Base-by-base conservation (phyloP, 2,888 invertebrate species). In the Suillia variegata region DNA sequence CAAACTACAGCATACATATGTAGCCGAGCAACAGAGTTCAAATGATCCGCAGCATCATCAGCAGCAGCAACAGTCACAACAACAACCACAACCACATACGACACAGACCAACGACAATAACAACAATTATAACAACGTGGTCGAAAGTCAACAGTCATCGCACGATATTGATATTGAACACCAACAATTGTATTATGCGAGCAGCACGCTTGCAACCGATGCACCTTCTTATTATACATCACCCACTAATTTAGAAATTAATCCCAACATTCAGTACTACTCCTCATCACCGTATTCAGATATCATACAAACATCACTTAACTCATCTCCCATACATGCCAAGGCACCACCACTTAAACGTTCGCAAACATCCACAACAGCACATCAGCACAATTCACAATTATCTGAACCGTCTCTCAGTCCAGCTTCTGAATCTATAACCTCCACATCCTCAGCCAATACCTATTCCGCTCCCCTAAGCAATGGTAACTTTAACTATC, bases 401-500 rank as follows among this genome's bases (percentile, higher is more conserved):
- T n/a, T n/a, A n/a, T n/a, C n/a, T n/a, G n/a, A n/a, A n/a, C 38
- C 26, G 24, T 24, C 47, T 5, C 5, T 5, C 18, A 47, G 20
- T 47, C 13, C 21, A 15, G 18, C 45, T 20, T 10, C 49, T 10
- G 2, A 49, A 24, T 49, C 47, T 31, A 4, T n/a, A 13, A 21
- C 55, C 20, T 18, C 18, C 54, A 21, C 55, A 13, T 18, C 18
- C 54, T 8, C 31, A 10, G 8, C 54, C 26, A 47, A 8, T 26
- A 21, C 48, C n/a, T 48, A 58, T 54, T 48, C 24, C 22, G 34
- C 33, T 21, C 67, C 70, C 56, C 24, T 64, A 55, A 69, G 67
- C 61, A 68, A 59, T 67, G 69, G 67, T 58, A 66, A 67, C 61
- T 70, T 73, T 66, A 70, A 69, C 63, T 70, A 71, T 67, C 68